Percentiles rank a stretch among this genome's conserved stretches.
phyloP scores from a whole-genome alignment of 2,888 invertebrate genomes.

The Rhogogaster chlorosoma region DNA sequence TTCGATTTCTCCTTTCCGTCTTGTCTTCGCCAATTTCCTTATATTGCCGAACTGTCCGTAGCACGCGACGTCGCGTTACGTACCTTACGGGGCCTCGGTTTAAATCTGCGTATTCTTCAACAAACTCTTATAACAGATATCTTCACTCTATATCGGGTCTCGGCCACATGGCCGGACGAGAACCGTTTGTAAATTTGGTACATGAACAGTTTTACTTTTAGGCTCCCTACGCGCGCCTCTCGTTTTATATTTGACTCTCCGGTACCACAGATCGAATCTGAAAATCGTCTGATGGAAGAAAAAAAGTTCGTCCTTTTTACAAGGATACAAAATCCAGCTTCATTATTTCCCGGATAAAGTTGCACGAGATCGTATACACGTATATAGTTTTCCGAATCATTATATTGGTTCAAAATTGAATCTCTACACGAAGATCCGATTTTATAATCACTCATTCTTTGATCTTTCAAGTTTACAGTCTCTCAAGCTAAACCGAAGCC shows the following conservation, averaged over 20 bases:
- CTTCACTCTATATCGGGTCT: conserved; percentile 35
- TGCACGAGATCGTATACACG: no score
- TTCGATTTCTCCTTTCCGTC: neutral
- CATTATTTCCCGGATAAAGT: neutral
- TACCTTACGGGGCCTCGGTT: neutral
- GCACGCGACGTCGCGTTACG: neutral
- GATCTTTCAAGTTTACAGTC: neutral
- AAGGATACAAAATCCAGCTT: no score
- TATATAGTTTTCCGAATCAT: neutral
- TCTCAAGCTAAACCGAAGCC: neutral
- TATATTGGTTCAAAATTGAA: neutral
- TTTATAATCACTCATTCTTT: conserved; percentile 26
- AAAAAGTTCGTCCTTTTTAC: neutral
- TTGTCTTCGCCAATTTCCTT: conserved; percentile 24
- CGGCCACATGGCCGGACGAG: conserved; percentile 27
- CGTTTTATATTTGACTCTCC: neutral
- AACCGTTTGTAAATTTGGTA: conserved; percentile 10
- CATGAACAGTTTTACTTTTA: conserved; percentile 28
- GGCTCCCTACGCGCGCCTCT: neutral
- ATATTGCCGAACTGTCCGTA: conserved; percentile 26
- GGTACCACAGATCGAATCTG: neutral
- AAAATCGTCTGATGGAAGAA: neutral
- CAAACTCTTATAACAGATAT: conserved; percentile 13
- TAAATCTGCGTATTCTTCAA: conserved; percentile 40
- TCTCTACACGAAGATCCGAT: neutral